These are phyloP conservation scores for Nineta flava DNA, from an alignment of 2,888 invertebrate species.

Conservation along the genomic window DNA sequence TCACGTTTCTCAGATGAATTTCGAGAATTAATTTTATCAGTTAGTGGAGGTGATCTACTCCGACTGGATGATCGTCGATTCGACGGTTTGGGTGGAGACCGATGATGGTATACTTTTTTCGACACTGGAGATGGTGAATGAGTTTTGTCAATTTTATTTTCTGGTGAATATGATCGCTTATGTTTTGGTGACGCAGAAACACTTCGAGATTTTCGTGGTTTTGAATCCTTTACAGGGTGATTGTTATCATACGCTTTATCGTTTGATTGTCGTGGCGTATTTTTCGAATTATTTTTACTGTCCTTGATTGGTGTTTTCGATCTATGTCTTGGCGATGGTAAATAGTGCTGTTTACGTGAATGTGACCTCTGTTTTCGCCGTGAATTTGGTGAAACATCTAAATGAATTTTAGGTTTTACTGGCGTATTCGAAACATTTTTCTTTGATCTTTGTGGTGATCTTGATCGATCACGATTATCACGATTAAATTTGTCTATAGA, in stretches of 20 bases:
- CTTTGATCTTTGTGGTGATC: slow-evolving; percentile 19
- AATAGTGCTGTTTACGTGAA: slow-evolving; percentile 18
- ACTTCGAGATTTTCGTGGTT: slow-evolving; percentile 1
- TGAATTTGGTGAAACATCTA: slow-evolving; percentile 15
- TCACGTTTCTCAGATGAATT: background rate
- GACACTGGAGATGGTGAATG: too few species aligned
- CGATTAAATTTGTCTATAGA: slow-evolving; percentile 11
- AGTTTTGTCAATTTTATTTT: background rate
- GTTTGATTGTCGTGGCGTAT: slow-evolving; percentile 7
- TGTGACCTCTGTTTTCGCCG: slow-evolving; percentile 8
- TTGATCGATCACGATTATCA: slow-evolving; percentile 10
- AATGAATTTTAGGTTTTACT: background rate
- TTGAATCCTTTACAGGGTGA: background rate
- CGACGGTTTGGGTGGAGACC: slow-evolving; percentile 10
- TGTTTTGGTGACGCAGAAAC: slow-evolving; percentile 5
- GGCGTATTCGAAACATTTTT: slow-evolving; percentile 21
- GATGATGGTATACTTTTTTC: too few species aligned
- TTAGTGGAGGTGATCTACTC: slow-evolving; percentile 10
- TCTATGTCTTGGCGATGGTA: slow-evolving; percentile 19
- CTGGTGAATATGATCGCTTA: background rate
- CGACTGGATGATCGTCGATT: slow-evolving; percentile 15
- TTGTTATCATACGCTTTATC: background rate
- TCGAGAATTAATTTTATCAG: slow-evolving; percentile 7
- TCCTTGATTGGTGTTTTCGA: slow-evolving; percentile 1
- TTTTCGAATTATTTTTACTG: background rate